phyloP scores from a whole-genome alignment of 2,113 vertebrate species.

The Piprites chloris region DNA sequence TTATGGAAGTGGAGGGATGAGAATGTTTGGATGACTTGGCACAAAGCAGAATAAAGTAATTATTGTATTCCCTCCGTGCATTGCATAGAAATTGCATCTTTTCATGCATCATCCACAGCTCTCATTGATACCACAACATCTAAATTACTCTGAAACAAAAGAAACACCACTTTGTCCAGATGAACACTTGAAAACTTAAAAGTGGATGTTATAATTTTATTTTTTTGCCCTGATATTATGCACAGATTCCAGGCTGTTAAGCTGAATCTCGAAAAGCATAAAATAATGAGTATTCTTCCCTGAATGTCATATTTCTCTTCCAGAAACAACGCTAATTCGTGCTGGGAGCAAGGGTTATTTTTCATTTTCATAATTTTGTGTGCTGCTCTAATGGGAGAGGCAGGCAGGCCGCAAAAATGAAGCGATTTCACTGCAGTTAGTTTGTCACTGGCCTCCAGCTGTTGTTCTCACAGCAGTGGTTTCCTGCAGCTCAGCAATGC shows the following conservation, averaged over 20 bases:
- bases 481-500: background rate
- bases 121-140: background rate
- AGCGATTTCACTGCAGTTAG: background rate
- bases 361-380: background rate
- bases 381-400: background rate
- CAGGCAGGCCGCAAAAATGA: background rate
- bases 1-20: background rate
- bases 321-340: background rate
- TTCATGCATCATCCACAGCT: conserved; percentile 55
- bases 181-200: background rate
- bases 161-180: background rate
- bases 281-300: background rate
- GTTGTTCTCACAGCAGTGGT: background rate
- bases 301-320: background rate
- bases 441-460: background rate
- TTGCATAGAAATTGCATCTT: conserved; percentile 26
- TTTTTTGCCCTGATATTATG: background rate
- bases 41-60: background rate
- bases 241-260: background rate
- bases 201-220: background rate
- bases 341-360: background rate
- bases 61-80: background rate
- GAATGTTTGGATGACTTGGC: background rate
- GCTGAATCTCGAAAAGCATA: background rate
- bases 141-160: conserved; percentile 11